Conservation (phyloP, 2,888 invertebrate genomes). For the Dynastes grantii region DNA sequence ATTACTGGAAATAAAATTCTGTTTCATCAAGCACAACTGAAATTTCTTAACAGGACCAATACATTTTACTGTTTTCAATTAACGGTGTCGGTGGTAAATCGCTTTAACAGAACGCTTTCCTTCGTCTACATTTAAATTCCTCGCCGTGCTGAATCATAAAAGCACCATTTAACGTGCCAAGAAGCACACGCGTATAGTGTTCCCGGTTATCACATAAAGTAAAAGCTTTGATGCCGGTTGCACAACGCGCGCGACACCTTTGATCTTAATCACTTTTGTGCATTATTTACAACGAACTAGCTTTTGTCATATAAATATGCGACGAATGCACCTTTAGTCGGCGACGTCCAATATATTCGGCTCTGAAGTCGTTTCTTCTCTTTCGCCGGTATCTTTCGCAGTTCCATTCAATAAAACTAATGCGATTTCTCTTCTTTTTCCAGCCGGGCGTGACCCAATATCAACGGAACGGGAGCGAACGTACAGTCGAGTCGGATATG, state of each 20-base stretch:
- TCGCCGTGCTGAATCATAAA: conserved; percentile 32
- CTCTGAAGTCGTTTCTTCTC: conserved; percentile 3
- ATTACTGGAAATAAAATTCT: neutral
- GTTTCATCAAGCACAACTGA: neutral
- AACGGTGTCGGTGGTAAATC: conserved; percentile 5
- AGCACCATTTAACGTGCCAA: conserved; percentile 33
- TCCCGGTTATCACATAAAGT: conserved; percentile 32
- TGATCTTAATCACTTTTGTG: conserved; percentile 49
- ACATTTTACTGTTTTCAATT: conserved; percentile 12
- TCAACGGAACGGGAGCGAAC: conserved; percentile 10
- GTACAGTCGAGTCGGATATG: neutral
- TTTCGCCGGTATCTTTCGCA: conserved; percentile 7
- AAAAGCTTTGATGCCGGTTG: conserved; percentile 40
- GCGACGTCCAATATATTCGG: conserved; percentile 5
- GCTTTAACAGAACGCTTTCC: neutral
- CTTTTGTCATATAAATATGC: conserved; percentile 42
- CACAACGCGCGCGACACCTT: conserved; percentile 37
- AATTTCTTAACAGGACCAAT: conserved; percentile 2
- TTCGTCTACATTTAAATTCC: conserved; percentile 31
- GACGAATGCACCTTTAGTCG: neutral
- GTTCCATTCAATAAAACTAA: conserved; percentile 32
- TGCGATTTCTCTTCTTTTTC: conserved; percentile 30
- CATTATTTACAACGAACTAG: conserved; percentile 49
- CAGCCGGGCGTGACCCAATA: conserved; percentile 14
- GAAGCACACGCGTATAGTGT: conserved; percentile 15